Evolutionary conservation across 92 coral and sea anemone genomes (phyloP).

Genomic region (Porites evermanni): DNA sequence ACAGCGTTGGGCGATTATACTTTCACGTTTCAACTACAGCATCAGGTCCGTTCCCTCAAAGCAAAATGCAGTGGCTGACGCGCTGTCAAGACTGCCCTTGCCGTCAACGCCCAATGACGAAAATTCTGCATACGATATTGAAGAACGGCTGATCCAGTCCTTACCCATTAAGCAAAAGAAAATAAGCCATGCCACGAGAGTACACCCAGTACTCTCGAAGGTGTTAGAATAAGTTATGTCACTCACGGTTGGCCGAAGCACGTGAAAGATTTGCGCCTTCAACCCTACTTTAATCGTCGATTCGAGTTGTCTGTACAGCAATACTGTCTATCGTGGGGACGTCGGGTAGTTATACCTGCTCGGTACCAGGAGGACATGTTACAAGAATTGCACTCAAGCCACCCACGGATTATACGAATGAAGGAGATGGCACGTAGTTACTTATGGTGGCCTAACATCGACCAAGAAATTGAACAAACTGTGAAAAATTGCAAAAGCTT

Average conservation of each 20-base stretch:
- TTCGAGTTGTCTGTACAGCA: slow-evolving; percentile 30
- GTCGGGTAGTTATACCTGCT: neutral
- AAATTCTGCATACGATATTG: neutral
- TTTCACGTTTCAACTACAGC: slow-evolving; percentile 39
- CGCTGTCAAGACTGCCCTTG: slow-evolving; percentile 45
- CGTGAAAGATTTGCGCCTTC: slow-evolving; percentile 9
- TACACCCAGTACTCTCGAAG: slow-evolving; percentile 40
- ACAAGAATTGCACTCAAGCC: slow-evolving; percentile 45
- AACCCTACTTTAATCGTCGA: slow-evolving; percentile 32
- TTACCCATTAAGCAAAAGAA: slow-evolving; percentile 29
- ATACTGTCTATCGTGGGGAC: slow-evolving; percentile 34
- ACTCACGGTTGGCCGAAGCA: slow-evolving; percentile 34
- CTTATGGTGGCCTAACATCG: slow-evolving; percentile 49
- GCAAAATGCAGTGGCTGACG: slow-evolving; percentile 49
- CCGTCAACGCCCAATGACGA: neutral
- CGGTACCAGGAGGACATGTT: slow-evolving; percentile 26
- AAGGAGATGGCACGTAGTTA: slow-evolving; percentile 43
- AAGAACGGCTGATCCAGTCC: slow-evolving; percentile 15
- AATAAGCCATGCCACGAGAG: slow-evolving; percentile 19
- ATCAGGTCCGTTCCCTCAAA: neutral
- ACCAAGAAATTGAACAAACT: slow-evolving; percentile 2
- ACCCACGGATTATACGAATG: slow-evolving; percentile 48
- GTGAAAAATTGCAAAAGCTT: slow-evolving; percentile 10
- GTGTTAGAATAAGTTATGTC: slow-evolving; percentile 21
- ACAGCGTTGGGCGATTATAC: slow-evolving; percentile 42